Evolutionary conservation across 2,888 invertebrate species (phyloP), one percentile per base, ranked within the genome.

Genomic region (Archips xylosteana): DNA sequence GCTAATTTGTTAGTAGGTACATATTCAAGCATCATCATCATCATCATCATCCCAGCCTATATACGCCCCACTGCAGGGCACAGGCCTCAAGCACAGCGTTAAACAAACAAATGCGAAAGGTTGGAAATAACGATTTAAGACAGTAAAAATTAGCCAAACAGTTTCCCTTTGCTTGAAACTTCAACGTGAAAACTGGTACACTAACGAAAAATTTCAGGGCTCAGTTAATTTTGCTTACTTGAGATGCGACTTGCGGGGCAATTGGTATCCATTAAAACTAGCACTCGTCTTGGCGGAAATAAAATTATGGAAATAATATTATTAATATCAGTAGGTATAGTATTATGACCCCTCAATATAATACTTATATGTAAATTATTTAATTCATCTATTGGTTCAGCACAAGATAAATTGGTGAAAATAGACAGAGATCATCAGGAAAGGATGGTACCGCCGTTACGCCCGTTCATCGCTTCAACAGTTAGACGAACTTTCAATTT

Each of bases 131-230:
- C 3, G n/a, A 5, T n/a, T 13, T 5, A 49, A 49, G 4, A 49
- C 15, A 54, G 23, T 15, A 15, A 54, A 23, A 23, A 9, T 54
- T 54, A n/a, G n/a, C 23, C 8, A 8, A 54, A 54, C 15, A 9
- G 2, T 15, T 2, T 23, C 54, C 15, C 32, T 13, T 23, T 23
- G 60, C 47, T 49, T 49, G 36, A 36, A 61, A 63, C 34, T 39
- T 47, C 23, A 60, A 60, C 47, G 23, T 32, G 32, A 57, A 23
- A 57, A 57, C 57, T 57, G 32, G 9, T 32, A 32, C 2, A 23
- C 57, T 23, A 54, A 57, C 32, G 12, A 57, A 57, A 32, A 39
- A 57, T 32, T 57, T 54, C 57, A 57, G 23, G 57, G 57, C 57
- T 57, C 57, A 57, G 9, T 57, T 10, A 32, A 32, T 57, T 32